Evolutionary conservation across 2,113 vertebrate species (phyloP), one percentile per base, ranked within the genome.

Genomic region (Cinclus mexicanus): DNA sequence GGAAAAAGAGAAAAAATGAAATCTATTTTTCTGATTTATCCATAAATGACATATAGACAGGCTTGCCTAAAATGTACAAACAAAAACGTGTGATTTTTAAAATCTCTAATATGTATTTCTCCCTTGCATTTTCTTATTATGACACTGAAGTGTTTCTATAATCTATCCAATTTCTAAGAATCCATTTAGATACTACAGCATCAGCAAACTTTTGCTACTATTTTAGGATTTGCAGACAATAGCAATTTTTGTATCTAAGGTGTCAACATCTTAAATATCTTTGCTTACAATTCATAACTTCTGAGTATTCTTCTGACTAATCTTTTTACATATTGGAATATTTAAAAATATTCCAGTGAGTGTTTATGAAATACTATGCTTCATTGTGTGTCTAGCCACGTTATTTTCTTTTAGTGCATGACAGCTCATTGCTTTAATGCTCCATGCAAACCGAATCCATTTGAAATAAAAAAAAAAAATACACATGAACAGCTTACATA

Each of bases 391-490:
- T 76, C 39, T 96, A 82, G 26, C 12, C 16, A 24, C 52, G 29
- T 65, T 91, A 70, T 83, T 93, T 91, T 90, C 49, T 78, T 78
- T 76, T 3, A 76, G 20, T 50, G 26, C 2, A 1, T 83, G 76
- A 79, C 75, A 83, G 79, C n/a, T 95, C 55, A 83, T 68, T 89
- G 67, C 28, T 96, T 94, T 87, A 90, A 68, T 88, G 89, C 52
- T 93, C 61, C n/a, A 75, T 64, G 80, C 17, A 83, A 93, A 90
- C 52, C 80, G 87, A 96, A 97, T 89, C 25, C 2, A 90, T 84
- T 94, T 81, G 70, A 96, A 95, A 87, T 81, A 72, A 96, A 95
- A 87, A 39, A 77, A 89, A 94, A 94, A 94, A 83, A 82, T 90
- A 74, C 50, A 70, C 47, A 71, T 42, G 10, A 68, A 84, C 86